Evolutionary conservation across 2,888 invertebrate species (phyloP), one percentile per base, ranked within the genome.

Genomic region (Drosophila falleni): DNA sequence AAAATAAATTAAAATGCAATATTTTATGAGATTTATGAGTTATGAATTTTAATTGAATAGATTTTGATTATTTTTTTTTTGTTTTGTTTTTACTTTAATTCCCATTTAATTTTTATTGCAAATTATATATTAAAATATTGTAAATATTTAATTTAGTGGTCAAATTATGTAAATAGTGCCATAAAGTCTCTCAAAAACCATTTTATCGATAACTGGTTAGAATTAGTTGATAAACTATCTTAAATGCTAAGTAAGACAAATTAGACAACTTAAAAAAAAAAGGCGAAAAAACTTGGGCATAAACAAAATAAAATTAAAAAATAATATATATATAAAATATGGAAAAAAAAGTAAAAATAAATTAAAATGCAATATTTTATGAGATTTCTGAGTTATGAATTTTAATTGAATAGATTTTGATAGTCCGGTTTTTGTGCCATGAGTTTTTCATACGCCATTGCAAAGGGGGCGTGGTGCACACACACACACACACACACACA

Each of bases 341-440:
- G 29, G 11, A 9, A 31, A 44, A 9, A 9, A 29, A 16, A 15
- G 29, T 29, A 19, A 19, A 19, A 19, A 19, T 31, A 61, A 61
- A 78, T 83, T 76, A 74, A 87, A 83, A 68, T 63, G 71, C 81
- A 81, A 86, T 81, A 84, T 74, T 73, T 76, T 76, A 74, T 56
- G 74, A 70, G 75, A 82, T 85, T 87, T 82, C 74, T 74, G 85
- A 72, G 67, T 56, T 71, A 59, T 74, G 71, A 71, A 75, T 85
- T 78, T 80, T 73, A 87, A 85, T 82, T 76, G 80, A 87, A 84
- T 84, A 86, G 82, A 80, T 82, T 86, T 80, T 68, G 81, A 71
- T 81, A 74, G 85, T 69, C 73, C 65, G 63, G 69, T 62, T 59
- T 61, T 35, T 39, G 37, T 60, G 54, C 19, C 49, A 42, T 41